phyloP scores from a whole-genome alignment of 2,888 invertebrate genomes.

The Atrina japonica region DNA sequence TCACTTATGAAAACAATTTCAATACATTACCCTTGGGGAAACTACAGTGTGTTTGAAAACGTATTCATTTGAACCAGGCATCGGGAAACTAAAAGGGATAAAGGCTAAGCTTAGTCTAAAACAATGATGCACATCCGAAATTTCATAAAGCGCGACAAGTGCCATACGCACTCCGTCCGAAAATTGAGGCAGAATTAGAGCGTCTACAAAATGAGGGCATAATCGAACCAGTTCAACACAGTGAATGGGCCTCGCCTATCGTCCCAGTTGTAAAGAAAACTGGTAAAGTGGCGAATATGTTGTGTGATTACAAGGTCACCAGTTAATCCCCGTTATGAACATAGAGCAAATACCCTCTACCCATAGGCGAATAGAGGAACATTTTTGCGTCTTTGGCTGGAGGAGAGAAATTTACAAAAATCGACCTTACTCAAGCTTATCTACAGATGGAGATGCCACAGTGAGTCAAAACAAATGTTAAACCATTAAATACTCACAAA shows the following conservation, averaged over 20 bases:
- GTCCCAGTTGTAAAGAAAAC: conserved; percentile 34
- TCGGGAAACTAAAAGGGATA: too few species aligned
- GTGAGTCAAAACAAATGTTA: too few species aligned
- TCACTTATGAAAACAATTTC: too few species aligned
- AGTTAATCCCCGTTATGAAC: conserved; percentile 53
- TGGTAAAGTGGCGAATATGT: conserved; percentile 48
- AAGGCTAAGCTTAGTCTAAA: too few species aligned
- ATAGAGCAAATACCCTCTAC: conserved; percentile 58
- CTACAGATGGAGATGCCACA: conserved; percentile 48
- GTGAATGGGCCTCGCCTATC: conserved; percentile 42
- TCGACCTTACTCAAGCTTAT: conserved; percentile 54
- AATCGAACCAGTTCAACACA: conserved; percentile 4
- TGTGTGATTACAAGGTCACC: conserved; percentile 51
- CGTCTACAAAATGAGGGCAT: too few species aligned
- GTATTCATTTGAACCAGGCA: too few species aligned
- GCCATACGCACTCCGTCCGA: too few species aligned
- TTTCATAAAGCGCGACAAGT: conserved; percentile 40
- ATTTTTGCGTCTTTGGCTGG: conserved; percentile 53
- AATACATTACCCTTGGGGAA: too few species aligned
- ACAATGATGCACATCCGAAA: too few species aligned
- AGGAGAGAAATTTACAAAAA: conserved; percentile 48
- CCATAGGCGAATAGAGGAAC: conserved; percentile 49
- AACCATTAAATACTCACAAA: conserved; percentile 53
- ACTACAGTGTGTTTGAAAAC: too few species aligned
- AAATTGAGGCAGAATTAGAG: too few species aligned